These are phyloP conservation scores for Otocyon megalotis DNA, from an alignment of 2,113 vertebrate genomes.

Conservation along the genomic window DNA sequence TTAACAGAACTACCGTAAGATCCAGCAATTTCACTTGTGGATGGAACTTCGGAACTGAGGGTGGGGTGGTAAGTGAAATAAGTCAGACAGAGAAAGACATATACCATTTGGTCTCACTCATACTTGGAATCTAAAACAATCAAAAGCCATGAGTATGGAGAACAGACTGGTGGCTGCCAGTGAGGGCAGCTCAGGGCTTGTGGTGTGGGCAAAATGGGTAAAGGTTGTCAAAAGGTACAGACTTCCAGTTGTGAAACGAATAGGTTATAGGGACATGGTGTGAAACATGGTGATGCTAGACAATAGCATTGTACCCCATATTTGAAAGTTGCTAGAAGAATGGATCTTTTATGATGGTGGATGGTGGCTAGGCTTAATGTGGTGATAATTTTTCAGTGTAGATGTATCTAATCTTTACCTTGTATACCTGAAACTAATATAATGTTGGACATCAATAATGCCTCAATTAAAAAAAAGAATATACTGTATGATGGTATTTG, in stretches of 20 bases:
- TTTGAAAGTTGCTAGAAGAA: background rate
- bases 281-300: background rate
- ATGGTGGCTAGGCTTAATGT: background rate
- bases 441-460: background rate
- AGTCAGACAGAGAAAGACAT: background rate
- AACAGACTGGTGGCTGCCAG: background rate
- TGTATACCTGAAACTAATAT: background rate
- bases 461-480: background rate
- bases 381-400: background rate
- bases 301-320: background rate
- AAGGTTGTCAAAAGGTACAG: background rate
- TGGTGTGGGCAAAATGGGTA: background rate
- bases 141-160: background rate
- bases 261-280: background rate
- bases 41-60: background rate
- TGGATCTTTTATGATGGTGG: background rate
- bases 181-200: background rate
- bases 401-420: background rate
- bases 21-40: background rate
- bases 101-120: background rate
- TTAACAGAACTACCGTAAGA: background rate
- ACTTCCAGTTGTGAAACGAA: background rate
- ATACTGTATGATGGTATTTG: background rate
- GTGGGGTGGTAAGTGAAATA: background rate
- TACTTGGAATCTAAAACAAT: background rate